Percentiles rank a stretch among this genome's conserved stretches.
phyloP scores from a whole-genome alignment of 2,888 invertebrate genomes.

The Unio pictorum region DNA sequence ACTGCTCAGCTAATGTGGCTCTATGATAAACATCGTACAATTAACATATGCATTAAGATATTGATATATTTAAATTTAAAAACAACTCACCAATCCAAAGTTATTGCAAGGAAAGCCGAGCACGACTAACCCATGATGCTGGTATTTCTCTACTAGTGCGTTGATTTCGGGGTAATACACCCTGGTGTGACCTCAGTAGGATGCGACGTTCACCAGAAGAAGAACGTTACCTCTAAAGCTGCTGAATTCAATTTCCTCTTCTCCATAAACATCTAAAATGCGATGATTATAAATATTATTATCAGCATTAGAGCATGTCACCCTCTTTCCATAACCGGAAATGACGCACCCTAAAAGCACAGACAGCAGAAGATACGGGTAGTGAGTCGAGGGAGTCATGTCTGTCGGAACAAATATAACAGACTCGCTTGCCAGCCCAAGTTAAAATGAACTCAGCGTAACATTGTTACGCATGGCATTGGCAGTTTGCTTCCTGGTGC shows the following conservation, averaged over 20 bases:
- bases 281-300: constrained; percentile 23
- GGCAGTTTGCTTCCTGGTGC: too few species aligned
- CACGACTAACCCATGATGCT: constrained; percentile 61
- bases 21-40: too few species aligned
- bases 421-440: too few species aligned
- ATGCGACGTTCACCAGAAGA: constrained; percentile 72
- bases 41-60: too few species aligned
- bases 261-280: constrained; percentile 33
- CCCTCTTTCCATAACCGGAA: constrained; percentile 4
- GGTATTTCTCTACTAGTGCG: constrained; percentile 71
- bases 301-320: constrained; percentile 8
- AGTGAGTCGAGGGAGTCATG: too few species aligned
- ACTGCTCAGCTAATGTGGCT: too few species aligned
- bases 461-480: too few species aligned
- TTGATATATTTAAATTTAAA: too few species aligned
- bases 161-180: constrained; percentile 72
- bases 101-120: constrained; percentile 73
- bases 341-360: constrained; percentile 17
- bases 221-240: constrained; percentile 48
- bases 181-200: constrained; percentile 73
- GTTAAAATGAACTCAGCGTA: too few species aligned
- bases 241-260: constrained; percentile 22
- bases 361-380: constrained; percentile 10
- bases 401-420: too few species aligned
- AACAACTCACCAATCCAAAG: constrained; percentile 64